Base-by-base conservation (phyloP, 2,113 vertebrate species). In the Neotoma lepida region DNA sequence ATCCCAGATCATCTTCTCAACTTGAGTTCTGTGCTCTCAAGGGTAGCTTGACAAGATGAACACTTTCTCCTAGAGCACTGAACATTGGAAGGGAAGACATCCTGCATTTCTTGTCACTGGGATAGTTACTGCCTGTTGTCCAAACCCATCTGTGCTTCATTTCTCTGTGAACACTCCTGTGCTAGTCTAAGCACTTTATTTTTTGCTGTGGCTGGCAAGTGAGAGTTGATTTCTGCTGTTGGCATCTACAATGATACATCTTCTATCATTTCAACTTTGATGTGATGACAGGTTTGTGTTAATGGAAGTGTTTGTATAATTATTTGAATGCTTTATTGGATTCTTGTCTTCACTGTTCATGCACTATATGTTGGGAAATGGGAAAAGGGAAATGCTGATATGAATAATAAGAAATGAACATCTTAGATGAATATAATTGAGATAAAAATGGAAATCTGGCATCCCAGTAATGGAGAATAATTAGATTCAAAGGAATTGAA, bases 401-500 rank as follows among this genome's bases (percentile, higher is more conserved):
- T 24, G 74, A 92, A 44, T 89, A 70, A 66, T 85, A 71, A 64
- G 33, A 89, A 86, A 13, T 76, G 49, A 80, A 86, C 70, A 51
- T 95, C 49, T 92, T 76, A 86, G 71, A 76, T 54, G 56, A 85
- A 93, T 58, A 86, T 51, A 58, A 68, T 66, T 81, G 49, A 89
- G 35, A 86, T 92, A 74, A 95, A 96, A 88, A 93, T 70, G 80
- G 41, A 94, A 94, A 86, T 61, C 87, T 92, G 61, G 44, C 58
- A 71, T 64, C 30, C 10, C 70, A 70, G 64, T 46, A 81, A 81
- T 81, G 9, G 46, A 86, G 86, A 82, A 89, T 86, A 82, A 82
- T 87, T 82, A 71, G 66, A 63, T 20, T 81, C 85, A 81, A 51
- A 35, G 33, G 49, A 86, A 89, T 89, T 61, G 58, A 86, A 33